These are phyloP conservation scores for Synanthedon andrenaeformis DNA, from an alignment of 2,888 invertebrate species.

Conservation along the genomic window DNA sequence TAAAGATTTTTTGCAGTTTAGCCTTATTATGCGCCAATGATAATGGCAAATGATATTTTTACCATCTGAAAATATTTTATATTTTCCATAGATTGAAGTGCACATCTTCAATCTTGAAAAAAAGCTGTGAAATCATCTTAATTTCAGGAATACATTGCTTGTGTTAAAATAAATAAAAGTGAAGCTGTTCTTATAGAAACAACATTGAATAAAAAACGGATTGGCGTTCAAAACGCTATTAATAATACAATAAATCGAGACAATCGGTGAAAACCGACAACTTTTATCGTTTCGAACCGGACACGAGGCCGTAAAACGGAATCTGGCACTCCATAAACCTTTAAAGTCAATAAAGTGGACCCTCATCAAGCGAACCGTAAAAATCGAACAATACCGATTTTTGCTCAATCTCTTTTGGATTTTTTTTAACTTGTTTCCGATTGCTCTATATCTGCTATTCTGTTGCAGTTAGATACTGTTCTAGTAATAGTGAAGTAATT, in stretches of 20 bases:
- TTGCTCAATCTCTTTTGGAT: slow-evolving; percentile 6
- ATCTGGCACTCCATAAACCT: slow-evolving; percentile 48
- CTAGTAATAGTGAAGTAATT: no score
- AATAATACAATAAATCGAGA: slow-evolving; percentile 12
- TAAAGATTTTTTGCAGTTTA: no score
- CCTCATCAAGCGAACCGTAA: slow-evolving; percentile 40
- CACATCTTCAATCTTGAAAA: no score
- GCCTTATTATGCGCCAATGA: no score
- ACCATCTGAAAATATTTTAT: no score
- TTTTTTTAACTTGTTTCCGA: no score
- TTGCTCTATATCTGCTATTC: not conserved
- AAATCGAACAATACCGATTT: slow-evolving; percentile 39
- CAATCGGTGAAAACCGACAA: slow-evolving; percentile 22
- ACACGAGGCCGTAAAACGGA: slow-evolving; percentile 36
- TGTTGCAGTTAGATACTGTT: slow-evolving; percentile 2
- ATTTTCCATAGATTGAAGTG: no score
- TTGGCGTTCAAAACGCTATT: not conserved
- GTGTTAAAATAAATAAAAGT: no score
- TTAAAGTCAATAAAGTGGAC: slow-evolving; percentile 53
- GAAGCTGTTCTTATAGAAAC: no score
- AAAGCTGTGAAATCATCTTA: no score
- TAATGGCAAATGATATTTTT: no score
- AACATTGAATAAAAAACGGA: not conserved
- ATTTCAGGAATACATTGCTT: no score
- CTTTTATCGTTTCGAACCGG: slow-evolving; percentile 29